Percentiles rank a stretch among this genome's conserved stretches.
These are phyloP conservation scores for Apodemia zela DNA, from an alignment of 2,888 invertebrate species.

Conservation along the genomic window DNA sequence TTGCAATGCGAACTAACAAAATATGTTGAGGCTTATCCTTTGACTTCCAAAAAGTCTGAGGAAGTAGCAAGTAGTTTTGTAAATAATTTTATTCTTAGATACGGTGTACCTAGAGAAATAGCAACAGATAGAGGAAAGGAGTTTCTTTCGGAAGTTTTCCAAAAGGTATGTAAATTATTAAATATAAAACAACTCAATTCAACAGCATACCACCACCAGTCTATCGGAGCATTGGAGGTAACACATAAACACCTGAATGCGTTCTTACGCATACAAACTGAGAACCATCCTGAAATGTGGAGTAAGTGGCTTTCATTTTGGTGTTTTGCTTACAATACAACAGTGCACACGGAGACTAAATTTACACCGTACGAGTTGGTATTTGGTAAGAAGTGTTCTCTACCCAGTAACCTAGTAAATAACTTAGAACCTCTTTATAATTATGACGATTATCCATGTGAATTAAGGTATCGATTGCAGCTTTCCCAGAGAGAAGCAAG, in stretches of 20 bases:
- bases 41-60: constrained; percentile 23
- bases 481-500: not conserved
- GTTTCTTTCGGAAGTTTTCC: no score
- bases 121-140: constrained; percentile 17
- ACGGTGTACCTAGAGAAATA: constrained; percentile 29
- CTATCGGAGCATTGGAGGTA: constrained; percentile 27
- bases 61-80: constrained; percentile 25
- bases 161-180: constrained; percentile 32
- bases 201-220: constrained; percentile 31
- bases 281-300: constrained; percentile 27
- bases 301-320: constrained; percentile 30
- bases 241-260: constrained; percentile 23
- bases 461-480: no score
- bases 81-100: constrained; percentile 30
- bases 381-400: no score
- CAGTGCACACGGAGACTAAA: constrained; percentile 28
- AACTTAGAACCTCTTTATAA: no score
- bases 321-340: constrained; percentile 30
- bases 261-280: constrained; percentile 27
- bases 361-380: constrained; percentile 21
- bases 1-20: constrained; percentile 15
- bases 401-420: no score
- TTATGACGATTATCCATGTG: no score
- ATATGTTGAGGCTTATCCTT: constrained; percentile 24
- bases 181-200: constrained; percentile 30